Base-by-base conservation (phyloP, 1,140 invertebrate genomes). In the Drosophila nigrodunni region DNA sequence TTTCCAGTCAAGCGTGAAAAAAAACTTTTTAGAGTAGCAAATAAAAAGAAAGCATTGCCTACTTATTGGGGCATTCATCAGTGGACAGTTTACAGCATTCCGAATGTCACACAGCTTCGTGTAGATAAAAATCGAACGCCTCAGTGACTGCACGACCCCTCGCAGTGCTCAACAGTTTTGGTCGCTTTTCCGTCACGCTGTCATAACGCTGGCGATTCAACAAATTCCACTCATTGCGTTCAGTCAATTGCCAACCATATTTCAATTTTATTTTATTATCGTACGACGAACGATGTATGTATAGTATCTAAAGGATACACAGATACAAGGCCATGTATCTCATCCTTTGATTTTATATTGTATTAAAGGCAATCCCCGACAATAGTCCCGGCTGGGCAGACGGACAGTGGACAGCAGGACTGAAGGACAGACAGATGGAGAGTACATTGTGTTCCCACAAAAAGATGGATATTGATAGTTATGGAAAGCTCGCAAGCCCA, bases 181-280 rank as follows among this genome's bases (percentile, higher is more conserved):
- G 10, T 37, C 39, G n/a, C 30, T 4, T 25, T 41, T 21, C 52
- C 55, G 64, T 73, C 57, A 74, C 52, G 72, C 65, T 69, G 65
- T 55, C 66, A 58, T 74, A 74, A 57, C 57, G 43, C 49, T 30
- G 49, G 59, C 50, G 54, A 76, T 76, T 72, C 61, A 76, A 72
- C 83, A 74, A 69, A 69, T 80, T 80, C 74, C 83, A 88, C 83
- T 88, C 77, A 77, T 71, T 87, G 83, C 80, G 64, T 46, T 88
- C 70, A 83, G 69, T 80, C 83, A 88, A 87, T 88, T 88, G 83
- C 83, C 74, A 88, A 77, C 79, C 77, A 87, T 87, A 88, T 87
- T 87, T 87, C 85, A 87, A 87, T 87, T 87, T 87, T 83, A 87
- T 87, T 87, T 87, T 87, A 87, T 87, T 87, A 85, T 86, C 81